Conservation (phyloP, 2,797 vertebrate species). For the Crenuchus spilurus region DNA sequence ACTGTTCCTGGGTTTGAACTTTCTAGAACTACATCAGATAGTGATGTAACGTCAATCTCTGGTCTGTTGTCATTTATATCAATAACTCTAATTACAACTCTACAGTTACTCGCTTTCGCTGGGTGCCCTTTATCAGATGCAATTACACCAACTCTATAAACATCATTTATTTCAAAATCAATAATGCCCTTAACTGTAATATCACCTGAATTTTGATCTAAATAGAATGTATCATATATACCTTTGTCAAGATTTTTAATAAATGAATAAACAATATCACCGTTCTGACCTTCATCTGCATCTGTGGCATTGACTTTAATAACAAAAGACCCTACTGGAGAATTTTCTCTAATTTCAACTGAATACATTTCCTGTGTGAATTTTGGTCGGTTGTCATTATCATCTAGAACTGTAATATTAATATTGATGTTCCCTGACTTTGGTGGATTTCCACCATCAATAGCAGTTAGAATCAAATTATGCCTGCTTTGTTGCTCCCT, state of each 20-base stretch:
- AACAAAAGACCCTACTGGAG: conserved; percentile 40
- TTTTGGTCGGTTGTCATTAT: conserved; percentile 59
- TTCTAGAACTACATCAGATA: conserved; percentile 65
- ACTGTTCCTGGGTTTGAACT: conserved; percentile 69
- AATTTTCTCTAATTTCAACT: conserved; percentile 67
- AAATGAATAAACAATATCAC: conserved; percentile 66
- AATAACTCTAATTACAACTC: conserved; percentile 68
- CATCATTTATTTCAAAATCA: conserved; percentile 66
- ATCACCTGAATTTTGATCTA: conserved; percentile 64
- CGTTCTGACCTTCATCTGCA: conserved; percentile 65
- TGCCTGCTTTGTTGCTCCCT: conserved; percentile 58
- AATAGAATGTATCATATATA: conserved; percentile 58
- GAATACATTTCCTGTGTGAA: conserved; percentile 70
- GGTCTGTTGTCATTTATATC: conserved; percentile 76
- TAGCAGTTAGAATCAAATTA: conserved; percentile 55
- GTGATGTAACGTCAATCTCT: conserved; percentile 70
- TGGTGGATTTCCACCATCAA: conserved; percentile 69
- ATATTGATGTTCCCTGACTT: conserved; percentile 61
- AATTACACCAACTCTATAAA: conserved; percentile 66
- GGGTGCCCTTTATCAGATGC: conserved; percentile 68
- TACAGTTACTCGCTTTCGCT: conserved; percentile 51
- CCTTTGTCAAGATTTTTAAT: conserved; percentile 56
- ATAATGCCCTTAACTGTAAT: conserved; percentile 65
- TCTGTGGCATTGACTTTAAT: conserved; percentile 67
- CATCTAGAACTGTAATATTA: conserved; percentile 62